Conservation (phyloP, 2,888 invertebrate genomes). For the Idaea biselata region DNA sequence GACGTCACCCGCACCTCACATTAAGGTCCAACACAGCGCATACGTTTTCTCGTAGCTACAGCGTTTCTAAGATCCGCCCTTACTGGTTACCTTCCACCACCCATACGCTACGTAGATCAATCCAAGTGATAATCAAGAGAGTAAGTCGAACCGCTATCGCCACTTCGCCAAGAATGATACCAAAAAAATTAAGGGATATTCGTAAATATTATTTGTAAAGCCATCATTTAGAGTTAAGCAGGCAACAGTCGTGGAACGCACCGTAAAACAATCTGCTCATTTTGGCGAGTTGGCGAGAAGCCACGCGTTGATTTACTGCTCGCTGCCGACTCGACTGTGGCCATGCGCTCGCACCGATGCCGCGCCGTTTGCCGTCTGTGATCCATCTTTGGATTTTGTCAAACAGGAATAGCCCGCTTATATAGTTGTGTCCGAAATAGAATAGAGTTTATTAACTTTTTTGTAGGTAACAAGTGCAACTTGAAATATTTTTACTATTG, state of each 20-base stretch:
- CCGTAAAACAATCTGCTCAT: conserved; percentile 10
- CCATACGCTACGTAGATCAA: no score
- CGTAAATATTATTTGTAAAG: neutral
- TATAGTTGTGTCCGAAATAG: conserved; percentile 19
- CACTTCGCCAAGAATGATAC: no score
- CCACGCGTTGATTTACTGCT: conserved; percentile 20
- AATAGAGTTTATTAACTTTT: neutral
- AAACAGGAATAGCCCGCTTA: conserved; percentile 35
- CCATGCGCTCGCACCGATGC: conserved; percentile 8
- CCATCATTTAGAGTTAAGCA: neutral
- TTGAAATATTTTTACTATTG: neutral
- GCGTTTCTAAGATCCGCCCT: no score
- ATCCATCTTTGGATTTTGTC: conserved; percentile 32
- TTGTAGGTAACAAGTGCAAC: conserved; percentile 12
- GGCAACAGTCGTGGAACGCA: conserved; percentile 5
- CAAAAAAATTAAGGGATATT: neutral
- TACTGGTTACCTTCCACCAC: no score
- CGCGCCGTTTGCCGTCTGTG: conserved; percentile 14
- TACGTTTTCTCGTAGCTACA: no score
- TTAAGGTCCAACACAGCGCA: no score
- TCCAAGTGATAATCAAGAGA: no score
- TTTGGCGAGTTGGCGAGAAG: conserved; percentile 27
- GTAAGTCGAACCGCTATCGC: no score
- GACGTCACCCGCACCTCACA: no score
- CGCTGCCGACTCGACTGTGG: conserved; percentile 3